These are phyloP conservation scores for Botrylloides violaceus DNA, from an alignment of 23 tunicate genomes.

Conservation along the genomic window DNA sequence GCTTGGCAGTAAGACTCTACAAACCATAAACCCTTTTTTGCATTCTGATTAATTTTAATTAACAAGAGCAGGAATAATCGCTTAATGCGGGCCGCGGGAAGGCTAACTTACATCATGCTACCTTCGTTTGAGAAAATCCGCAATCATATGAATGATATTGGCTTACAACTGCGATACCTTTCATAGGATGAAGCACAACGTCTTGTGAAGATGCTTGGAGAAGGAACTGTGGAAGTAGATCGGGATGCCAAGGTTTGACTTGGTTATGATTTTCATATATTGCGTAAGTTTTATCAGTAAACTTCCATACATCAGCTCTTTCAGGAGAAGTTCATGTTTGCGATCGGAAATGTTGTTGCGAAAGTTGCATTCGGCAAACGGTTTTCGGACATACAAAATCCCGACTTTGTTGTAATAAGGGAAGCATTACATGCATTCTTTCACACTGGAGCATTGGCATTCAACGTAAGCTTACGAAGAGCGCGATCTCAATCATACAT, in stretches of 20 bases:
- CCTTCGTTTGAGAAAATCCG: too few relatives aligned
- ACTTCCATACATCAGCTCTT: background rate
- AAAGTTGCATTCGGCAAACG: constrained; percentile 11
- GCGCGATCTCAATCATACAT: background rate
- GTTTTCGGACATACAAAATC: background rate
- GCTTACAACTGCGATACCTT: background rate
- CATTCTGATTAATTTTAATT: too few relatives aligned
- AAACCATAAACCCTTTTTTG: too few relatives aligned
- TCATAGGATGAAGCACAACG: background rate
- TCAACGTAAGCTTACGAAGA: background rate
- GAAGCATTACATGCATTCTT: constrained; percentile 1
- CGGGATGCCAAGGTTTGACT: background rate
- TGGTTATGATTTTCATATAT: background rate
- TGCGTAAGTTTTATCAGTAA: background rate
- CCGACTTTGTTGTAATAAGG: background rate
- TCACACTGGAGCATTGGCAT: background rate
- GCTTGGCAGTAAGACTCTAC: too few relatives aligned
- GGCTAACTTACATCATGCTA: too few relatives aligned
- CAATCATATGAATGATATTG: too few relatives aligned
- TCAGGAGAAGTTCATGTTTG: background rate
- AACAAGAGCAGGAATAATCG: too few relatives aligned
- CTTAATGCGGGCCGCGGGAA: too few relatives aligned
- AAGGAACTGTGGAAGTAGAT: background rate
- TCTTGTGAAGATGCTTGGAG: background rate
- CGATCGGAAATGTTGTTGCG: constrained; percentile 1